These are phyloP conservation scores for Perca fluviatilis DNA, from an alignment of 2,113 vertebrate species.

Conservation along the genomic window DNA sequence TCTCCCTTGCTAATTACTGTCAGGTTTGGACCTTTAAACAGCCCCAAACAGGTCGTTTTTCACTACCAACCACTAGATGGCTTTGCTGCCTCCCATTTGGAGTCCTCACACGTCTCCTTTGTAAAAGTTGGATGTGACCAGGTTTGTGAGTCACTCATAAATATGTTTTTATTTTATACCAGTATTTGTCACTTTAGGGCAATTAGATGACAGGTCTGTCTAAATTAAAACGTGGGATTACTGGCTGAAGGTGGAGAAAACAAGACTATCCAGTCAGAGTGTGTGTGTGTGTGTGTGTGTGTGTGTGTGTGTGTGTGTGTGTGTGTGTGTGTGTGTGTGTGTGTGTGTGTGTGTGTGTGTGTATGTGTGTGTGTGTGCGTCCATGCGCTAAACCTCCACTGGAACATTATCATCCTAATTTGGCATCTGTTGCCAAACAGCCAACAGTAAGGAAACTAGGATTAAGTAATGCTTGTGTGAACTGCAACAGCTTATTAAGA, in stretches of 20 bases:
- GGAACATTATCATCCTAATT: background rate
- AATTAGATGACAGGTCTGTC: background rate
- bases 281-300: background rate
- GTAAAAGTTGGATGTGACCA: background rate
- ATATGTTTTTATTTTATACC: background rate
- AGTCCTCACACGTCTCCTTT: background rate
- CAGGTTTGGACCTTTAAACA: background rate
- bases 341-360: background rate
- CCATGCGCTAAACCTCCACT: too few species aligned
- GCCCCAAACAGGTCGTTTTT: background rate
- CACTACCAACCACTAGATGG: conserved; percentile 42
- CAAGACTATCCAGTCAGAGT: too few species aligned
- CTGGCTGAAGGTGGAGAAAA: background rate
- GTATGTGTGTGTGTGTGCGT: background rate
- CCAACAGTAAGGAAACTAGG: background rate
- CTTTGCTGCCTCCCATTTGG: conserved; percentile 3
- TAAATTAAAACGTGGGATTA: background rate
- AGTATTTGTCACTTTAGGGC: background rate
- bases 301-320: background rate
- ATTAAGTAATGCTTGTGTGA: background rate
- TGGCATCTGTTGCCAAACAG: background rate
- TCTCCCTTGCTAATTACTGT: background rate
- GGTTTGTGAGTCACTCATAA: background rate
- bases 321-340: background rate
- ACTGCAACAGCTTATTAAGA: too few species aligned